These are phyloP conservation scores for Notechis scutatus DNA, from an alignment of 2,113 vertebrate genomes.

Conservation along the genomic window DNA sequence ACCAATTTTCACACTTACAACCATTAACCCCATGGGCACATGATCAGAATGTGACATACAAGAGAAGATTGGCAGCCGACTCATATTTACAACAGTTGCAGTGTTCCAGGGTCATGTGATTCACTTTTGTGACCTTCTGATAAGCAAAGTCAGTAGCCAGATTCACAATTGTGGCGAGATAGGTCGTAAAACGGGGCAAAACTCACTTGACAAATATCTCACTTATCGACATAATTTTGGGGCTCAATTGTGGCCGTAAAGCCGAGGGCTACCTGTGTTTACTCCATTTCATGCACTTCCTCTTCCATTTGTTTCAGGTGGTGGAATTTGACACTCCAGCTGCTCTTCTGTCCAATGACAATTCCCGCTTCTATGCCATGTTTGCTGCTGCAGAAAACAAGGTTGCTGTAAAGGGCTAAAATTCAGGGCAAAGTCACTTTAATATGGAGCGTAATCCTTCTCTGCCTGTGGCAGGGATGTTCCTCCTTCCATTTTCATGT, in stretches of 20 bases:
- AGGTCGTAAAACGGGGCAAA: neutral
- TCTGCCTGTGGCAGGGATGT: constrained; percentile 69
- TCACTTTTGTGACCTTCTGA: neutral
- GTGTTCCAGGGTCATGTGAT: neutral
- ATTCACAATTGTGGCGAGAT: neutral
- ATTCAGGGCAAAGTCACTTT: constrained; percentile 53
- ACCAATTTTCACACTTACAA: neutral
- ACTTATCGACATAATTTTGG: no score
- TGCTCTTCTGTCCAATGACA: constrained; percentile 87
- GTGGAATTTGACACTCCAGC: constrained; percentile 92
- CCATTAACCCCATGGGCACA: neutral
- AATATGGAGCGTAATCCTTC: constrained; percentile 50
- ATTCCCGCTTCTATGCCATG: constrained; percentile 91
- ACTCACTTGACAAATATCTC: neutral
- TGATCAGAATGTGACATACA: neutral
- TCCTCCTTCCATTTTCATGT: constrained; percentile 57
- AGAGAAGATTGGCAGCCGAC: neutral
- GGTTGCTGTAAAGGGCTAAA: constrained; percentile 87
- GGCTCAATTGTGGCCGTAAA: no score
- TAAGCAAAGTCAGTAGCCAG: neutral
- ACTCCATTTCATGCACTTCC: neutral
- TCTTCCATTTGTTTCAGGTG: constrained; percentile 74
- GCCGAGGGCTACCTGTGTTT: neutral
- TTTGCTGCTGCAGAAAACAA: constrained; percentile 89
- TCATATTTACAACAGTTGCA: neutral